phyloP scores from a whole-genome alignment of 2,797 vertebrate genomes.

The Nannoperca obscura region DNA sequence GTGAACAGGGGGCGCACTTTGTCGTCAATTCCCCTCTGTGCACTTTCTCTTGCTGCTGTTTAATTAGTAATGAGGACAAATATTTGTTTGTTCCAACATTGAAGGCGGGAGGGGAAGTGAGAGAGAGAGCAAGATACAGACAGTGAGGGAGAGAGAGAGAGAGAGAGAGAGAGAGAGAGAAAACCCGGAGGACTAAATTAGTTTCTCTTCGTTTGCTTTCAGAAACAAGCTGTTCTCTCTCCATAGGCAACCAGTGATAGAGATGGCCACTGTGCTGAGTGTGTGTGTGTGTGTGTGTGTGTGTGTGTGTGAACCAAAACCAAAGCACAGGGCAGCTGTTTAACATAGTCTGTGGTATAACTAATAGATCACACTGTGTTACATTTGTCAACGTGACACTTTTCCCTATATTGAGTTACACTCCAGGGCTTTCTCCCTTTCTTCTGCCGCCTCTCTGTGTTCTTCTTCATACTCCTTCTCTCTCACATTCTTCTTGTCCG shows the following conservation, averaged over 20 bases:
- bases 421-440: constrained; percentile 74
- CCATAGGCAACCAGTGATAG: constrained; percentile 55
- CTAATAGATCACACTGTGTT: constrained; percentile 81
- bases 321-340: constrained; percentile 79
- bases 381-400: constrained; percentile 87
- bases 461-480: constrained; percentile 44
- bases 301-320: constrained; percentile 35
- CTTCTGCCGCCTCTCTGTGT: constrained; percentile 47
- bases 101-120: constrained; percentile 53
- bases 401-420: constrained; percentile 86
- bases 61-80: constrained; percentile 99
- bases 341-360: constrained; percentile 84
- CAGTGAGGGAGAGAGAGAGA: constrained; percentile 13
- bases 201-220: constrained; percentile 71
- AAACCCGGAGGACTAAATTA: constrained; percentile 77
- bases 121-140: constrained; percentile 10
- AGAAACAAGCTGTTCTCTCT: constrained; percentile 60
- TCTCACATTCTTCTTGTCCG: constrained; percentile 26
- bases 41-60: constrained; percentile 83
- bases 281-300: constrained; percentile 56
- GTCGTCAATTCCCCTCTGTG: constrained; percentile 85
- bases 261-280: constrained; percentile 39
- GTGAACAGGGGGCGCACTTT: not conserved
- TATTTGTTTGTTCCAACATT: constrained; percentile 90
- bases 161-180: constrained; percentile 19